Conservation (phyloP, 2,888 invertebrate species). For the Seira ritae region DNA sequence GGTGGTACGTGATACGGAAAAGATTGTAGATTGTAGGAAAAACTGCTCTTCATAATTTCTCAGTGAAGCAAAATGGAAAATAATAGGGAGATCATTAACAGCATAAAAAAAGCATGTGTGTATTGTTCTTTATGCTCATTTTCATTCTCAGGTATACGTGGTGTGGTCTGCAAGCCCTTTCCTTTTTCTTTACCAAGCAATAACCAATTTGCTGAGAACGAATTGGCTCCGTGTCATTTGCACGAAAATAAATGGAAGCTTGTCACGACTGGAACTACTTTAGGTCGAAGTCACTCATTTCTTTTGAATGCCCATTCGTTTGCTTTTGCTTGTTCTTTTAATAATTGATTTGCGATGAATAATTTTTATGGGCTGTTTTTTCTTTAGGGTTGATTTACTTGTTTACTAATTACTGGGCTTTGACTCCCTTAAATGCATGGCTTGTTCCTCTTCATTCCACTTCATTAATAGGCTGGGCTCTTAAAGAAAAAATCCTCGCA, state of each 20-base stretch:
- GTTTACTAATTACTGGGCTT: conserved; percentile 51
- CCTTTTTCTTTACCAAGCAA: background rate
- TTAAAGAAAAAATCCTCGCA: background rate
- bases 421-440: background rate
- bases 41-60: background rate
- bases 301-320: conserved; percentile 25
- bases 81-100: conserved; percentile 10
- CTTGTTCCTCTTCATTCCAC: conserved; percentile 24
- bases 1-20: conserved; percentile 63
- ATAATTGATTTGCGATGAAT: conserved; percentile 64
- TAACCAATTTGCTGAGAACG: conserved; percentile 60
- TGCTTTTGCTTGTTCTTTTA: conserved; percentile 43
- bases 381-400: conserved; percentile 58
- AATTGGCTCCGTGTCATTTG: conserved; percentile 69
- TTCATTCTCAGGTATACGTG: too few relatives aligned
- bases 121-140: background rate
- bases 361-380: conserved; percentile 61
- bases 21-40: conserved; percentile 35
- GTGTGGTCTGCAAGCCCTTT: too few relatives aligned
- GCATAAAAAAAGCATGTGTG: background rate
- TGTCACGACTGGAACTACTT: conserved; percentile 73
- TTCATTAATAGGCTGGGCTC: conserved; percentile 3
- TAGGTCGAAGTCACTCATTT: conserved; percentile 52
- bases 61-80: conserved; percentile 7
- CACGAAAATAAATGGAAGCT: conserved; percentile 71